Base-by-base conservation (phyloP, 2,888 invertebrate genomes). In the Heteromyza rotundicornis region DNA sequence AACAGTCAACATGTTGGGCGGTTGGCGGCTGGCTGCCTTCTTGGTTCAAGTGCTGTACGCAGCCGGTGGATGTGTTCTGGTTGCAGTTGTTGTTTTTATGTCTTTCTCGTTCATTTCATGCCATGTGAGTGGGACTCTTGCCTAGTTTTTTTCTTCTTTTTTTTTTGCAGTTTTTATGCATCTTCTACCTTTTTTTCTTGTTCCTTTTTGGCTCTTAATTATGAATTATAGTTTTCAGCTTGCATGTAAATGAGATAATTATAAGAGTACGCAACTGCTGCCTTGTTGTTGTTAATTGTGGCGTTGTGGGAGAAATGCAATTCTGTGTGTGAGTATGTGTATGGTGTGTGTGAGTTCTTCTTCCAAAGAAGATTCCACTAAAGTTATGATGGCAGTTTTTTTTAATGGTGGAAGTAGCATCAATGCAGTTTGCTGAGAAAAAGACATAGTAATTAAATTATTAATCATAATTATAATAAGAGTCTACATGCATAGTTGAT, bases 191-290 rank as follows among this genome's bases (percentile, higher is more conserved):
- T 27, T 55, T 58, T 36, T 49, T 49, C 52, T 24, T 23, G 35
- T 32, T 53, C 54, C 24, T 54, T 55, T n/a, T n/a, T n/a, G n/a
- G n/a, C n/a, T 76, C 74, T 79, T 76, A 78, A 76, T 76, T 76
- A 79, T 76, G 75, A 78, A 79, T 76, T 79, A 76, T 77, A 76
- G 76, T 71, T 70, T 68, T 66, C 63, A 70, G 66, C 67, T 70
- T 79, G 78, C 76, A 77, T 79, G 73, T 72, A 79, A 77, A 79
- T 78, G 77, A 76, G 75, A 78, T 78, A 79, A 77, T 77, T 78
- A 79, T 71, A n/a, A n/a, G n/a, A n/a, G n/a, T n/a, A 20, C 47
- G 20, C 47, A 47, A 47, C 47, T 47, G 47, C 47, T 8, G 47
- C 40, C 10, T 27, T 27, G 27, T 27, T 27, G 10, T 27, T 27